Percentiles rank a stretch among this genome's conserved stretches.
phyloP scores from a whole-genome alignment of 2,797 vertebrate species.

The Macrochelys suwanniensis region DNA sequence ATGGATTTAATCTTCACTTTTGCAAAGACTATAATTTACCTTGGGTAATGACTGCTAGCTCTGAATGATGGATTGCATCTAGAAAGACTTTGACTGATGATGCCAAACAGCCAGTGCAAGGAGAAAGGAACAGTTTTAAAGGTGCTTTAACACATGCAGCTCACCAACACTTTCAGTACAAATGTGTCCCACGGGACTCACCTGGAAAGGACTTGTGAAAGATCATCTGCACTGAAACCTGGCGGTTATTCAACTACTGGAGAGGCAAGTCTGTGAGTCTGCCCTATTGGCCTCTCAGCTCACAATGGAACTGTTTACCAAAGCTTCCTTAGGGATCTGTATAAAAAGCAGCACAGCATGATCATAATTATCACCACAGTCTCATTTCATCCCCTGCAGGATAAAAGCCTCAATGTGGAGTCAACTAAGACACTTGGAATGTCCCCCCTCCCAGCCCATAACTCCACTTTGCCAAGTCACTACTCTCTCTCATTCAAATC shows the following conservation, averaged over 20 bases:
- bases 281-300: not conserved
- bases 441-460: not conserved
- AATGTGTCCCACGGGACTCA: not conserved
- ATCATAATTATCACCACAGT: not conserved
- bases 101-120: not conserved
- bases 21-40: not conserved
- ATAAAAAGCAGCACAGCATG: not conserved
- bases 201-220: not conserved
- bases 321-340: not conserved
- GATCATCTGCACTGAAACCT: not conserved
- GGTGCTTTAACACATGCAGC: not conserved
- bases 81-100: not conserved
- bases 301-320: accelerated
- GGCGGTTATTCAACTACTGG: accelerated
- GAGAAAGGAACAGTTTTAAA: not conserved
- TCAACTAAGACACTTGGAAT: not conserved
- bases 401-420: not conserved
- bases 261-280: not conserved
- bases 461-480: not conserved
- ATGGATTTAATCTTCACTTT: not conserved
- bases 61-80: not conserved
- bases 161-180: not conserved
- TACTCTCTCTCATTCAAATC: not conserved
- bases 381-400: accelerated
- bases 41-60: accelerated